These are phyloP conservation scores for Nomada ferruginata DNA, from an alignment of 2,888 invertebrate genomes.

Conservation along the genomic window DNA sequence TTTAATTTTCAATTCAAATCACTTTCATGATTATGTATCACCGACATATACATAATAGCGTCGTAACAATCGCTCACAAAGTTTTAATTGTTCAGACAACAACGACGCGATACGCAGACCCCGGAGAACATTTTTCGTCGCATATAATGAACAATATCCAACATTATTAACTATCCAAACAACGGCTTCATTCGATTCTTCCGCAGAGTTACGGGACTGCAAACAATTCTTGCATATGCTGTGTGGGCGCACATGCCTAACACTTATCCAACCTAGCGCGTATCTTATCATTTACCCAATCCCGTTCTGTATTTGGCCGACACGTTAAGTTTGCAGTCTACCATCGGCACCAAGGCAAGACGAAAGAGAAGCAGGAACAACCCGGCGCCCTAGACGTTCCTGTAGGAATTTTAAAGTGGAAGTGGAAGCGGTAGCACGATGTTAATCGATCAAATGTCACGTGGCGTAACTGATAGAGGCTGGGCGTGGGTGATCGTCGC, in stretches of 20 bases:
- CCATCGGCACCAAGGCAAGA: constrained; percentile 26
- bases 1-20: too few relatives aligned
- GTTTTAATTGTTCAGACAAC: too few relatives aligned
- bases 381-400: background rate
- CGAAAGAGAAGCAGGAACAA: constrained; percentile 21
- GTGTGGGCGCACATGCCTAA: constrained; percentile 7
- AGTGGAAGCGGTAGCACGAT: background rate
- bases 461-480: constrained; percentile 83
- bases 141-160: background rate
- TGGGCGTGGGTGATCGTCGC: constrained; percentile 85
- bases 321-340: constrained; percentile 51
- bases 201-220: background rate
- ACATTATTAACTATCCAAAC: background rate
- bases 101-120: too few relatives aligned
- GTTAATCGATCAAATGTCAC: constrained; percentile 50
- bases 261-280: constrained; percentile 35
- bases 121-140: background rate
- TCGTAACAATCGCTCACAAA: too few relatives aligned
- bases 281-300: constrained; percentile 67
- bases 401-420: background rate
- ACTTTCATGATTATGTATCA: too few relatives aligned
- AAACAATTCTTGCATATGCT: constrained; percentile 21
- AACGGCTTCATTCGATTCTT: background rate
- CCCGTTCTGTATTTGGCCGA: constrained; percentile 34
- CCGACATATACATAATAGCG: too few relatives aligned